Evolutionary conservation across 2,113 vertebrate species (phyloP), one percentile per base, ranked within the genome.

Genomic region (Catharus minimus): DNA sequence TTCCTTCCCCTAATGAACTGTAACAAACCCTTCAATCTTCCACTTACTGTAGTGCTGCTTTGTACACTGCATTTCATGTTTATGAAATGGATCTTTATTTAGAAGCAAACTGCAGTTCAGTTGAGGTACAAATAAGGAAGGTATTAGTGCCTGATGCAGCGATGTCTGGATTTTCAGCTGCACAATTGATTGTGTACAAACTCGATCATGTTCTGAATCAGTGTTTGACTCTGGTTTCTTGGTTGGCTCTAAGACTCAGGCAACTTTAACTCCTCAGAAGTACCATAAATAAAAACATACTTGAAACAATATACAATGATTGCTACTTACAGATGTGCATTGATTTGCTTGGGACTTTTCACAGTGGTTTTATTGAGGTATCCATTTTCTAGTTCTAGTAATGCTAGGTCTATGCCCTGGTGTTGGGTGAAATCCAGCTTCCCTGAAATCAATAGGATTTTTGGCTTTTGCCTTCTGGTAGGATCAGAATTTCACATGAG

Each of bases 331-430:
- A 92, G 84, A 79, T 87, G 77, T 90, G 69, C 83, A 46, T 82
- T 82, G 88, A 82, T 88, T 95, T 95, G 50, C 90, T 84, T 84
- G 47, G 55, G 62, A 58, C 62, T 91, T 88, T 47, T 87, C 92
- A 93, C 86, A 95, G 92, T 87, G 91, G 81, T 94, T 95, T 95
- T 92, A 95, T 84, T 95, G 92, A 95, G 84, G 91, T 94, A 87
- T 96, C 90, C 83, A 92, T 96, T 96, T 96, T 94, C 95, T 89
- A 66, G 58, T 89, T 85, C 82, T 94, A 64, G 84, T 94, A 94
- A 89, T 87, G 86, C 78, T 90, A 36, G 67, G 83, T 93, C 75
- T 90, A 24, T 85, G 60, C 92, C 80, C 55, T 82, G 83, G 60
- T 11, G 23, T 90, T 94, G 95, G 89, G 89, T 62, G 78, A 64